Evolutionary conservation across 2,113 vertebrate genomes (phyloP).

Genomic region (Vidua macroura): DNA sequence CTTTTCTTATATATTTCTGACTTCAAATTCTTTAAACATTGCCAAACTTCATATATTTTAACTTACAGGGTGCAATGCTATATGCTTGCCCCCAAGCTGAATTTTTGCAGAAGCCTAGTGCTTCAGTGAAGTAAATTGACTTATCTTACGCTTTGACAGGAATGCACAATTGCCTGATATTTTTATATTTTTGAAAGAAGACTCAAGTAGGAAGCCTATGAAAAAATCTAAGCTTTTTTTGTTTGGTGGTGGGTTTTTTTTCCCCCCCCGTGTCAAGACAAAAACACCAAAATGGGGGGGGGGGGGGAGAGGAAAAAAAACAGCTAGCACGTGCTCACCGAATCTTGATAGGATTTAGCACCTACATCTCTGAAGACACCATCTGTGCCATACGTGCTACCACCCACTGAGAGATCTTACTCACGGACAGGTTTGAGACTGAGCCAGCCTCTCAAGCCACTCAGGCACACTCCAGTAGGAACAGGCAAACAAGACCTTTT

Average conservation of each 20-base stretch:
- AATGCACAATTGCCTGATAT: background rate
- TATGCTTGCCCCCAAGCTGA: background rate
- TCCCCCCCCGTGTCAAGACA: background rate
- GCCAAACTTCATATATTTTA: background rate
- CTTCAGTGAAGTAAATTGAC: background rate
- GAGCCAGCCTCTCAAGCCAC: constrained; percentile 1
- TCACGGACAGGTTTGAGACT: background rate
- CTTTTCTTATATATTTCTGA: background rate
- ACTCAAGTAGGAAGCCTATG: background rate
- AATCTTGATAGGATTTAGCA: background rate
- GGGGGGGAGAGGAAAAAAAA: background rate
- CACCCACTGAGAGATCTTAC: constrained; percentile 13
- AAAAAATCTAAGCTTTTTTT: background rate
- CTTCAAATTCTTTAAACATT: background rate
- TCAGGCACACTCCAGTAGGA: background rate
- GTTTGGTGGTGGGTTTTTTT: background rate
- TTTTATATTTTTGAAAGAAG: background rate
- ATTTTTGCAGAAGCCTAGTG: background rate
- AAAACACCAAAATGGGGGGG: background rate
- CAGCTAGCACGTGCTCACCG: background rate
- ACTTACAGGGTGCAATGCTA: background rate
- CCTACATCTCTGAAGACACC: background rate
- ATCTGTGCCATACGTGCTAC: background rate
- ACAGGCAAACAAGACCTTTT: background rate
- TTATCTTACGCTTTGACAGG: background rate